These are phyloP conservation scores for Nomada hirtipes DNA, from an alignment of 2,888 invertebrate genomes.

Conservation along the genomic window DNA sequence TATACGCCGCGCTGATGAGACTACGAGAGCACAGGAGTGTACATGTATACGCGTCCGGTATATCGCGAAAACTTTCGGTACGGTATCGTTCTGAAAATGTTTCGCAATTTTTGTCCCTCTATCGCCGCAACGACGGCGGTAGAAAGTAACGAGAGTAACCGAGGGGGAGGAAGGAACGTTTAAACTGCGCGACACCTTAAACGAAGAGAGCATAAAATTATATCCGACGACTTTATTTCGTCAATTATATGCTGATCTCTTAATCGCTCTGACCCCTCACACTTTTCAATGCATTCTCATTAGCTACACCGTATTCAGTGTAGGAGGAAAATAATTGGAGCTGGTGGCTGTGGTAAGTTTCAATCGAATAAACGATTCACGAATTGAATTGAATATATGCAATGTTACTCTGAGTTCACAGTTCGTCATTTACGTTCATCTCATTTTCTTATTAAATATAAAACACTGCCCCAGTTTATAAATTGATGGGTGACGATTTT, in stretches of 20 bases:
- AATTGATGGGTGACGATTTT: no score
- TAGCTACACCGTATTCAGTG: not conserved
- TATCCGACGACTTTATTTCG: constrained; percentile 5
- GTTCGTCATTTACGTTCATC: no score
- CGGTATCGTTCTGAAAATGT: constrained; percentile 44
- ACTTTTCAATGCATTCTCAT: not conserved
- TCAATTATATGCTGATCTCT: not conserved
- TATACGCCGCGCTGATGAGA: constrained; percentile 56
- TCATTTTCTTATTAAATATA: no score
- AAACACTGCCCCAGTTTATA: no score
- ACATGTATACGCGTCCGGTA: constrained; percentile 18
- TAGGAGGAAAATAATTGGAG: not conserved
- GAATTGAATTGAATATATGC: no score
- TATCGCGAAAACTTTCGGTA: constrained; percentile 44
- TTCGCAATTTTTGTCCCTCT: constrained; percentile 42
- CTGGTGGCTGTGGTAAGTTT: no score
- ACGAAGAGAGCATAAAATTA: constrained; percentile 3
- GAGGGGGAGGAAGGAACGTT: constrained; percentile 8
- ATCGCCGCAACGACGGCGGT: not conserved
- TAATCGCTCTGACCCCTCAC: not conserved
- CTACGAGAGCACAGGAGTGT: constrained; percentile 11
- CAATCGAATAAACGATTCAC: no score
- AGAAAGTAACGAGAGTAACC: constrained; percentile 4
- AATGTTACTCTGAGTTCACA: no score
- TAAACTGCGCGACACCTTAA: constrained; percentile 18